Base-by-base conservation (phyloP, 2,797 vertebrate species). In the Cetoscarus ocellatus region DNA sequence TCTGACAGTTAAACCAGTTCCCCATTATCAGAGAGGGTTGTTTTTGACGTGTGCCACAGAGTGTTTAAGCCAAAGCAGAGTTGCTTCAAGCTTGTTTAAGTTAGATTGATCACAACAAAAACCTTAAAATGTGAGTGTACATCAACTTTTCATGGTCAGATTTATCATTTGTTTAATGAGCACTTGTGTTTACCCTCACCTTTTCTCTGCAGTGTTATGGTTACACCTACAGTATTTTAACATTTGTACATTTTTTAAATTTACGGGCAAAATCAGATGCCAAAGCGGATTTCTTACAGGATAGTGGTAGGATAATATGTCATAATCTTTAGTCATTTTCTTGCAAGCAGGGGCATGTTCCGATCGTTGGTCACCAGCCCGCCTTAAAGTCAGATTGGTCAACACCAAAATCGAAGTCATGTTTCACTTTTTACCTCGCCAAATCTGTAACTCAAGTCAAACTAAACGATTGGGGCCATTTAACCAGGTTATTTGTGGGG, bases 61-160 rank as follows among this genome's bases (percentile, higher is more conserved):
- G 75, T 73, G 73, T 80, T 64, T 62, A 52, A 83, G 86, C 89
- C 84, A 86, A 88, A 87, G 80, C 83, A 65, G 76, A 74, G 56
- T 80, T 82, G 84, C 85, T 88, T 64, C 61, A 83, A 77, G 76
- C 75, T 83, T 71, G 66, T 78, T 89, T 73, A 49, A 79, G 81
- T 80, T 85, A 56, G 54, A 82, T 78, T 76, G 72, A 54, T 77
- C 80, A 77, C 64, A 77, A 94, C 92, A 93, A 90, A 94, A 95
- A 94, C 91, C 73, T 79, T 80, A 80, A 95, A 94, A 81, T 61
- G 56, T 80, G 67, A 73, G 75, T 80, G 72, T 88, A 50, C 72
- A 85, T 90, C 86, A 77, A 82, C 70, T 80, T 76, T 73, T 87
- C 50, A 54, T 58, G 85, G 78, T 86, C 80, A 58, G 54, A 67